These are phyloP conservation scores for Drosophila hamatofila DNA, from an alignment of 2,888 invertebrate species.

Conservation along the genomic window DNA sequence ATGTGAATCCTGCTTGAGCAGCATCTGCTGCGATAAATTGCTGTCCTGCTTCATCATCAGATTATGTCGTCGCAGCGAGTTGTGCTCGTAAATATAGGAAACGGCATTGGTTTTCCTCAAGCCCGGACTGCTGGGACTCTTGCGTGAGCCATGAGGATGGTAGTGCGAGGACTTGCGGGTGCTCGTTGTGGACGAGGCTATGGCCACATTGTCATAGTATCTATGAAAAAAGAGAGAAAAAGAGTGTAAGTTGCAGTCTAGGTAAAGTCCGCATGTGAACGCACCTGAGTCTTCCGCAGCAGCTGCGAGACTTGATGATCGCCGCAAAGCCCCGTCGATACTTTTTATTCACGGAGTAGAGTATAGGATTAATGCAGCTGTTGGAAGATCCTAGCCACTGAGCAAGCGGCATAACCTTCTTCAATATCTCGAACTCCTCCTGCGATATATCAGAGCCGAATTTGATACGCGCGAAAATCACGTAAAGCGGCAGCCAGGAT, in stretches of 20 bases:
- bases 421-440: conserved; percentile 92
- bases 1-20: conserved; percentile 85
- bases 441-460: conserved; percentile 90
- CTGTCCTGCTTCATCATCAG: conserved; percentile 85
- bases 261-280: conserved; percentile 1
- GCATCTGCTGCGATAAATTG: conserved; percentile 84
- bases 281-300: conserved; percentile 91
- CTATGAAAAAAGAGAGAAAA: conserved; percentile 50
- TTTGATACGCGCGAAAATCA: conserved; percentile 94
- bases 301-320: conserved; percentile 93
- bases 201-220: conserved; percentile 94
- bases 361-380: conserved; percentile 97
- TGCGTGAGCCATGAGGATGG: conserved; percentile 88
- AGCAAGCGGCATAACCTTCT: conserved; percentile 93
- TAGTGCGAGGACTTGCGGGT: conserved; percentile 94
- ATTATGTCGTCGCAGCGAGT: conserved; percentile 83
- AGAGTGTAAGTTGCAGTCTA: neutral
- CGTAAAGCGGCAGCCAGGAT: conserved; percentile 96
- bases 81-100: conserved; percentile 87
- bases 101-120: conserved; percentile 86
- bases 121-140: conserved; percentile 87
- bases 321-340: conserved; percentile 95
- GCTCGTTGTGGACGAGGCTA: conserved; percentile 94
- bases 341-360: conserved; percentile 97
- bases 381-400: conserved; percentile 97